Evolutionary conservation across 2,797 vertebrate species (phyloP).

Genomic region (Mormyrus proboscirostris): DNA sequence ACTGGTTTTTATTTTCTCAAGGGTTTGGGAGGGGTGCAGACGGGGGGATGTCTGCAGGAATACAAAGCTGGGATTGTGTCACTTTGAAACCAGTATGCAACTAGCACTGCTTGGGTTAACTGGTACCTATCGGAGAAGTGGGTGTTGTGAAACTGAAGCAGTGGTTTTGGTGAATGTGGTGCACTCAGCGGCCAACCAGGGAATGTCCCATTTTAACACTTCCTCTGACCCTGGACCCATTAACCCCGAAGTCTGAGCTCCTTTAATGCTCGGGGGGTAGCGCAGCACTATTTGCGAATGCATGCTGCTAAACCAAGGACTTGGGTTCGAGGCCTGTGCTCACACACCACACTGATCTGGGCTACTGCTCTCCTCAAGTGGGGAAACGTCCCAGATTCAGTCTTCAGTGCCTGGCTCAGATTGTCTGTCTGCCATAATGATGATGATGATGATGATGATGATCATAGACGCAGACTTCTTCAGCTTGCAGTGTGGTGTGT

Average conservation of each 20-base stretch:
- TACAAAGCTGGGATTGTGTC: not conserved
- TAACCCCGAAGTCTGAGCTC: not conserved
- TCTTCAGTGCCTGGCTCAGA: not conserved
- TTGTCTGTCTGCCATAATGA: too few relatives aligned
- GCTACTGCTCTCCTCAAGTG: not conserved
- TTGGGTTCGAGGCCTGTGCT: not conserved
- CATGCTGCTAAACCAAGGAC: not conserved
- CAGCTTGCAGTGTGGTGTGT: conserved; percentile 1
- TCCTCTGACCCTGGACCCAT: not conserved
- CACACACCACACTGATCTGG: not conserved
- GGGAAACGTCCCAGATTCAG: not conserved
- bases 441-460: too few relatives aligned
- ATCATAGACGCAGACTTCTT: not conserved
- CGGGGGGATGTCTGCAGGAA: not conserved
- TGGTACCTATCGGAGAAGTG: not conserved
- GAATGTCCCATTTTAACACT: not conserved
- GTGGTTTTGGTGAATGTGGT: not conserved
- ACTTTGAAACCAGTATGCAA: not conserved
- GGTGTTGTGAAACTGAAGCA: not conserved
- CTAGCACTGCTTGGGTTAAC: not conserved
- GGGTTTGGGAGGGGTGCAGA: not conserved
- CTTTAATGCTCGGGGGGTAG: not conserved
- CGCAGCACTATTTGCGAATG: not conserved
- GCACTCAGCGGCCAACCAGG: not conserved
- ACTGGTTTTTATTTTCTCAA: not conserved